These are phyloP conservation scores for Chaetorhynchus papuensis DNA, from an alignment of 2,113 vertebrate genomes.

Conservation along the genomic window DNA sequence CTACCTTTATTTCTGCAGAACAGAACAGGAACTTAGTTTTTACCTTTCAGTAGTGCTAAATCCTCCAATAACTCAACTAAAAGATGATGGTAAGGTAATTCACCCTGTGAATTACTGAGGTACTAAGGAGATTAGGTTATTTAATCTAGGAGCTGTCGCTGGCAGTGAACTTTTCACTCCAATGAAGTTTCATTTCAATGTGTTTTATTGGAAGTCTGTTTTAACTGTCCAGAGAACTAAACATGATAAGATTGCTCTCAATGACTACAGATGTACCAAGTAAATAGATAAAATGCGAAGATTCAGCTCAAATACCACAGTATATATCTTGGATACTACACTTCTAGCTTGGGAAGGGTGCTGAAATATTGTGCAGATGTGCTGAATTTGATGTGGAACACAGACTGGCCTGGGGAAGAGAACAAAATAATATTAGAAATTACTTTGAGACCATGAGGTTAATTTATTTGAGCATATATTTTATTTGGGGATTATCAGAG, in stretches of 20 bases:
- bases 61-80: background rate
- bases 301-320: background rate
- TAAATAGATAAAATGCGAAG: background rate
- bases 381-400: background rate
- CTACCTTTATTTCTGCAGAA: background rate
- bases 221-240: background rate
- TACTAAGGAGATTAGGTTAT: background rate
- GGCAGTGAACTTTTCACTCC: background rate
- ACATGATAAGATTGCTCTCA: background rate
- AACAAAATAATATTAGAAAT: background rate
- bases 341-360: background rate
- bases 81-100: background rate
- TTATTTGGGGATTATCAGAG: background rate
- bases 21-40: background rate
- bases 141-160: background rate
- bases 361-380: background rate
- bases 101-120: background rate
- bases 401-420: background rate
- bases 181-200: background rate
- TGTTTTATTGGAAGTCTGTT: background rate
- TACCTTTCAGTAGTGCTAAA: background rate
- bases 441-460: background rate
- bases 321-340: background rate
- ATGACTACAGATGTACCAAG: background rate
- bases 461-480: background rate